phyloP scores from a whole-genome alignment of 2,888 invertebrate genomes.

The Leucozona laternaria region DNA sequence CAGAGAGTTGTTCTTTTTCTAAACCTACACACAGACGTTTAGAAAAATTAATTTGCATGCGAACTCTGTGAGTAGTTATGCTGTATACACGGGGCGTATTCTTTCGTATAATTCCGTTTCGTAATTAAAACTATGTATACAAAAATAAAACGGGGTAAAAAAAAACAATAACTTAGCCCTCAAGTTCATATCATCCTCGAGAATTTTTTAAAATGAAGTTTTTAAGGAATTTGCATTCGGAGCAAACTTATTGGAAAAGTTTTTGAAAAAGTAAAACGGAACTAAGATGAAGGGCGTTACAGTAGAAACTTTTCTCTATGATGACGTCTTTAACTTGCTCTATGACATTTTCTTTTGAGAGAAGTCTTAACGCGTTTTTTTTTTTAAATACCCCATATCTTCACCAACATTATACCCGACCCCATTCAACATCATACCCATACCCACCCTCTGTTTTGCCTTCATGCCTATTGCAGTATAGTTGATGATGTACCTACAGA shows the following conservation, averaged over 20 bases:
- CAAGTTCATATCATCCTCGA: conserved; percentile 54
- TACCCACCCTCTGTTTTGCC: neutral
- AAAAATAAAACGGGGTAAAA: neutral
- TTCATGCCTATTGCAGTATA: conserved; percentile 47
- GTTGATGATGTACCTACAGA: conserved; percentile 8
- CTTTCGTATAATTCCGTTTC: conserved; percentile 34
- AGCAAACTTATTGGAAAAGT: conserved; percentile 59
- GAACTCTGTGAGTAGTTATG: neutral
- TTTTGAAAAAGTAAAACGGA: conserved; percentile 21
- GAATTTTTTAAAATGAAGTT: conserved; percentile 36
- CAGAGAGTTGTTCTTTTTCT: neutral
- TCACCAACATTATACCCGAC: neutral
- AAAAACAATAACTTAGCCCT: conserved; percentile 6
- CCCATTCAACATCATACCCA: neutral
- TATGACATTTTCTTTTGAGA: conserved; percentile 43
- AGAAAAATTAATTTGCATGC: conserved; percentile 48
- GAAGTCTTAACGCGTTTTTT: conserved; percentile 18
- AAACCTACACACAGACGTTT: neutral
- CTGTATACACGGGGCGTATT: conserved; percentile 11
- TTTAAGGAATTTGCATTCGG: conserved; percentile 24
- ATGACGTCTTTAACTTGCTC: conserved; percentile 55
- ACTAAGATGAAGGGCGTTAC: conserved; percentile 1
- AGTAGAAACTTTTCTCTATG: conserved; percentile 30
- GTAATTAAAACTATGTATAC: conserved; percentile 28
- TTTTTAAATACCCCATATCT: neutral